Percentiles rank a stretch among this genome's conserved stretches.
These are phyloP conservation scores for Hyla sarda DNA, from an alignment of 2,113 vertebrate species.

Conservation along the genomic window DNA sequence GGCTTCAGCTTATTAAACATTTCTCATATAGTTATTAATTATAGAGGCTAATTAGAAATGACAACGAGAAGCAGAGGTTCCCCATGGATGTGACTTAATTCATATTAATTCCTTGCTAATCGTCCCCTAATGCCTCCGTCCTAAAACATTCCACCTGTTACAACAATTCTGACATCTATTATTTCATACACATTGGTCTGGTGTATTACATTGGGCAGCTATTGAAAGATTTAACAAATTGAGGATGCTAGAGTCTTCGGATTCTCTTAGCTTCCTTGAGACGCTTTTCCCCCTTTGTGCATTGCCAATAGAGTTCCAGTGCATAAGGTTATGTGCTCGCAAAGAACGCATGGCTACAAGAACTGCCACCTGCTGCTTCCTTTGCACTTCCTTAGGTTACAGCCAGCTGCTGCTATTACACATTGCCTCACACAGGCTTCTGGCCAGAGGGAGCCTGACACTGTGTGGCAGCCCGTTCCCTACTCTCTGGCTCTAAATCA, in stretches of 20 bases:
- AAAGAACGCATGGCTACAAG: slow-evolving; percentile 69
- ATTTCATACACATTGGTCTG: not conserved
- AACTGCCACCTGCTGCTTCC: slow-evolving; percentile 70
- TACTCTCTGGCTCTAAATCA: slow-evolving; percentile 60
- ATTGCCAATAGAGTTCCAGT: slow-evolving; percentile 64
- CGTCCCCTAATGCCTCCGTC: not conserved
- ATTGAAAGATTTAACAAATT: not conserved
- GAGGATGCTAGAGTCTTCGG: slow-evolving; percentile 13
- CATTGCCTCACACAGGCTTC: slow-evolving; percentile 62
- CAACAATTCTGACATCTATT: not conserved
- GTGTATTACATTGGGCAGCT: not conserved
- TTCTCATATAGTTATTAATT: not conserved
- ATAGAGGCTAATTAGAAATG: not conserved
- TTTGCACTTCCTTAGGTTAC: slow-evolving; percentile 68
- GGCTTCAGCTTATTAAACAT: not conserved
- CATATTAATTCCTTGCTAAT: not conserved
- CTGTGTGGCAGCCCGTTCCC: slow-evolving; percentile 52
- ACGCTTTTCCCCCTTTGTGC: slow-evolving; percentile 64
- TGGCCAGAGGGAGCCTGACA: slow-evolving; percentile 63
- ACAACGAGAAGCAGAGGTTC: not conserved
- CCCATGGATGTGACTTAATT: not conserved
- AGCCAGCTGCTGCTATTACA: slow-evolving; percentile 69
- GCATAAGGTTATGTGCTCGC: slow-evolving; percentile 64
- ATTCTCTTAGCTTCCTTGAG: not conserved
- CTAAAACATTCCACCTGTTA: not conserved